Base-by-base conservation (phyloP, 2,888 invertebrate species). In the Melinaea marsaeus region DNA sequence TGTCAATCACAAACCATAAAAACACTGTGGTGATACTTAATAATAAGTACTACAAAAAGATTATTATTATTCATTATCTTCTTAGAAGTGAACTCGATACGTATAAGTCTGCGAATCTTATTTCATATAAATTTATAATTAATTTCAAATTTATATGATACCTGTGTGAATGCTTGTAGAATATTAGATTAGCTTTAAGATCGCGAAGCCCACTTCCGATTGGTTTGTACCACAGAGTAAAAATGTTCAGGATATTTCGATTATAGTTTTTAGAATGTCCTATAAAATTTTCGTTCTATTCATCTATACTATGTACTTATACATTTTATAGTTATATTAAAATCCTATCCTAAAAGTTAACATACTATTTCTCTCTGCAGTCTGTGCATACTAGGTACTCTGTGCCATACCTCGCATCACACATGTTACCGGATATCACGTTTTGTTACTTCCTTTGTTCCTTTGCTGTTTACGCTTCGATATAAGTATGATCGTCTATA, bases 381-480 rank as follows among this genome's bases (percentile, higher is more conserved):
- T 51, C 51, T 51, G 32, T 51, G 32, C 32, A 48, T 48, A 48
- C 48, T 22, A 32, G 51, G 32, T 51, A 45, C 32, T 51, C 51
- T 51, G 51, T 67, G 74, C 73, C 73, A 71, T 75, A 74, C 75
- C 78, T 75, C 70, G 66, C 68, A 66, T 47, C 68, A 66, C 75
- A 72, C 73, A 75, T 75, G 75, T 68, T 72, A 76, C 80, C 82
- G 86, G 86, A 86, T 80, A 80, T 85, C 85, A 86, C 86, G 86
- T 86, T 80, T 74, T 73, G 75, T 71, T 69, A 74, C 84, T 85
- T 86, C 86, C 85, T 73, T 75, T 76, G 71, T 68, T 63, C 72
- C 72, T 73, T 71, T 67, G 74, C 75, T 76, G 79, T 82, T 80
- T 65, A 62, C 48, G 48, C 57, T 48, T 60, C 37, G 51, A 46